phyloP scores from a whole-genome alignment of 1,140 invertebrate genomes.

The Cryptotermes secundus region DNA sequence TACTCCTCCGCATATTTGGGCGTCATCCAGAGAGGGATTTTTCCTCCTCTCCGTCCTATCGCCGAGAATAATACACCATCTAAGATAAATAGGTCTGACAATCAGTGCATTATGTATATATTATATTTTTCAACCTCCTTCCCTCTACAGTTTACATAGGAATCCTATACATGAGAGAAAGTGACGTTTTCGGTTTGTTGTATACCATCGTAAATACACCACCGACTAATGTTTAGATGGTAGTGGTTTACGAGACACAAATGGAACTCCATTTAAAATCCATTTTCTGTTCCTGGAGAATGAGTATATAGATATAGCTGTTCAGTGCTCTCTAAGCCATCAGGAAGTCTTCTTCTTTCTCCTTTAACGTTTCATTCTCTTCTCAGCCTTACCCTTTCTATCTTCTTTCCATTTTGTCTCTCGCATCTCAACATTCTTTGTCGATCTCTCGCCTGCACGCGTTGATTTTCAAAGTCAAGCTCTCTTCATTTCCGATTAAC shows the following conservation, averaged over 20 bases:
- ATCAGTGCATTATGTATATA: neutral
- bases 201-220: neutral
- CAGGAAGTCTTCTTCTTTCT: neutral
- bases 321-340: neutral
- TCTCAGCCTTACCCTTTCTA: neutral
- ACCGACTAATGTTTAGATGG: neutral
- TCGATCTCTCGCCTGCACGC: neutral
- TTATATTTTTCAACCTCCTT: neutral
- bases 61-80: neutral
- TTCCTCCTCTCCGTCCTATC: neutral
- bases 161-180: neutral
- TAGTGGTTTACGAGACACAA: neutral
- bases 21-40: neutral
- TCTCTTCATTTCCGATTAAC: neutral
- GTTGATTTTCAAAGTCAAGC: neutral
- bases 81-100: neutral
- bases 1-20: neutral
- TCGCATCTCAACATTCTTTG: neutral
- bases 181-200: neutral
- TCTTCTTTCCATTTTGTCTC: neutral
- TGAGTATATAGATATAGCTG: neutral
- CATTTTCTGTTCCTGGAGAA: conserved; percentile 7
- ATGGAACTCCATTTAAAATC: conserved; percentile 19
- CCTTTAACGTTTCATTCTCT: neutral
- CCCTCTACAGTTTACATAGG: neutral